A percentile compares a stretch with the other conserved stretches of the same genome.
Conservation (phyloP, 2,888 invertebrate genomes). For the Ophion obscuratus region DNA sequence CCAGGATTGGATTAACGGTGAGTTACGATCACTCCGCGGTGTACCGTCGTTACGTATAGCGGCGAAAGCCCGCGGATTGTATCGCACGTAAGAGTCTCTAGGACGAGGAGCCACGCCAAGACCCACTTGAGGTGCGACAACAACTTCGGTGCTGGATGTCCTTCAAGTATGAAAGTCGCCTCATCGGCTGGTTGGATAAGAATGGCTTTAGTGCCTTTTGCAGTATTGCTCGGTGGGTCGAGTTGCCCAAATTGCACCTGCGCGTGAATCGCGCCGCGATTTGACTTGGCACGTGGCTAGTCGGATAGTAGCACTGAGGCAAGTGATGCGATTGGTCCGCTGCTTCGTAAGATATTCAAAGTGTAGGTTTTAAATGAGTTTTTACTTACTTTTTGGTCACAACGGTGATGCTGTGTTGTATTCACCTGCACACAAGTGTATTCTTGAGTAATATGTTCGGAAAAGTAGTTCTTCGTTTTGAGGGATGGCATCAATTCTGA, state of each 20-base stretch:
- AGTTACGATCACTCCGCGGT: conserved; percentile 74
- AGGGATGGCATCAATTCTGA: no score
- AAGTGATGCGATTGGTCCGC: not conserved
- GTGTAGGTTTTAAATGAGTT: no score
- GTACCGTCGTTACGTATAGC: conserved; percentile 18
- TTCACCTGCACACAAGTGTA: no score
- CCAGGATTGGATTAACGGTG: conserved; percentile 79
- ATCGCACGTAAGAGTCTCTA: not conserved
- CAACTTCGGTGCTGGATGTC: not conserved
- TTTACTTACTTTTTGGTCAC: no score
- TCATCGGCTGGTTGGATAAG: not conserved
- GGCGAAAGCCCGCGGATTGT: not conserved
- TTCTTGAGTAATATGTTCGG: no score
- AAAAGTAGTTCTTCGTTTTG: no score
- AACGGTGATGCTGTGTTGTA: no score
- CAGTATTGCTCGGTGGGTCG: not conserved
- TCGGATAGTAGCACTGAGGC: not conserved
- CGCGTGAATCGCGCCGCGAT: not conserved
- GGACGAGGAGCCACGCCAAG: conserved; percentile 35
- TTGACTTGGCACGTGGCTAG: not conserved
- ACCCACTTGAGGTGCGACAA: conserved; percentile 38
- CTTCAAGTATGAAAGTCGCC: not conserved
- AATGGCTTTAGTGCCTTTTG: not conserved
- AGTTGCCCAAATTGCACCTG: not conserved
- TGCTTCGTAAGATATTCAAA: not conserved